Evolutionary conservation across 2,888 invertebrate species (phyloP).

Genomic region (Ptycholaimellus sp.): DNA sequence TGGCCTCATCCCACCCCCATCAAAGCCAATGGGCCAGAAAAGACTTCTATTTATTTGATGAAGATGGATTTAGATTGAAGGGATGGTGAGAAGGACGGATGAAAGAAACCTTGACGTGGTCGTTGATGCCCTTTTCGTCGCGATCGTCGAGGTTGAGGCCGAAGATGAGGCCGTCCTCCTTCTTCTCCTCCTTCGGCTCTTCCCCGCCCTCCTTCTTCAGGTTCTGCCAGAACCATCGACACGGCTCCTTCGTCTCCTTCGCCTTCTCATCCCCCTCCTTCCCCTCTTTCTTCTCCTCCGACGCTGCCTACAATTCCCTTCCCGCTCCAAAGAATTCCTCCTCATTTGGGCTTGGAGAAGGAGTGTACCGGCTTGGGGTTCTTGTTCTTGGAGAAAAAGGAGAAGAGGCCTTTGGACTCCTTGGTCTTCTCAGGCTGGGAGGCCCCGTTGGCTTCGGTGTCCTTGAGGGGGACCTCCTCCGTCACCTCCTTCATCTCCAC

Average conservation of each 20-base stretch:
- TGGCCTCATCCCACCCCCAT: too few species aligned
- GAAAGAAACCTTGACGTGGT: slow-evolving; percentile 5
- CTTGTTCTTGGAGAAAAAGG: slow-evolving; percentile 6
- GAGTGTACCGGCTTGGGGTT: too few species aligned
- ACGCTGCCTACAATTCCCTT: too few species aligned
- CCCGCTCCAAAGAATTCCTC: too few species aligned
- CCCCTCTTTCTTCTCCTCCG: background rate
- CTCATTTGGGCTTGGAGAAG: too few species aligned
- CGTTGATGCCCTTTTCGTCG: slow-evolving; percentile 17
- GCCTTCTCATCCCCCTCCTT: background rate
- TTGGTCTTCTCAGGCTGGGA: slow-evolving; percentile 1
- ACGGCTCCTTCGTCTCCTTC: background rate
- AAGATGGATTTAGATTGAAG: too few species aligned
- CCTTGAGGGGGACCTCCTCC: slow-evolving; percentile 16
- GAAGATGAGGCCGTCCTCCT: slow-evolving; percentile 19
- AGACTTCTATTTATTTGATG: too few species aligned
- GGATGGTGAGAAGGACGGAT: too few species aligned
- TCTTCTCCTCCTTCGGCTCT: slow-evolving; percentile 10
- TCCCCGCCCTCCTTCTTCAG: slow-evolving; percentile 10
- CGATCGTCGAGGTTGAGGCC: slow-evolving; percentile 27
- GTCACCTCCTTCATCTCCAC: slow-evolving; percentile 11
- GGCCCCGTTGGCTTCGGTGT: slow-evolving; percentile 9
- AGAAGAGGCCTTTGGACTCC: slow-evolving; percentile 7
- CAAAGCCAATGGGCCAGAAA: too few species aligned
- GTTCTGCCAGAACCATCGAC: slow-evolving; percentile 10